These are phyloP conservation scores for Lapara coniferarum DNA, from an alignment of 2,888 invertebrate species.

Conservation along the genomic window DNA sequence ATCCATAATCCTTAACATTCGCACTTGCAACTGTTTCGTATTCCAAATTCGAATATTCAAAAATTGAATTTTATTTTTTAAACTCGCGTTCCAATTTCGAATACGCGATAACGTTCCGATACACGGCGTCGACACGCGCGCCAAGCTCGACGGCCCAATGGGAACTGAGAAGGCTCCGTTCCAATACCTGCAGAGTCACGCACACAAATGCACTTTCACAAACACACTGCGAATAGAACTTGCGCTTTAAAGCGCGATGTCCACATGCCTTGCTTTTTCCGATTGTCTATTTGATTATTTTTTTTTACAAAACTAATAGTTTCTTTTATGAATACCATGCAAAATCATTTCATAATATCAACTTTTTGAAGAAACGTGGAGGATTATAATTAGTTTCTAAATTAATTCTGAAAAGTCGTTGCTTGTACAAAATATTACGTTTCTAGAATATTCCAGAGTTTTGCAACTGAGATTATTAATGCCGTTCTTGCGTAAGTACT, in stretches of 20 bases:
- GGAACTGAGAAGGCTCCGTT: conserved; percentile 68
- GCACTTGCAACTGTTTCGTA: background rate
- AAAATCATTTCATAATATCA: too few relatives aligned
- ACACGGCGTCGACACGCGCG: conserved; percentile 40
- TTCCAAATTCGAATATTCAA: conserved; percentile 1
- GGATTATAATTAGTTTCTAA: too few relatives aligned
- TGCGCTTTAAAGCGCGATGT: conserved; percentile 71
- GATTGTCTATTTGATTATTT: conserved; percentile 46
- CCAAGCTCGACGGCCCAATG: conserved; percentile 60
- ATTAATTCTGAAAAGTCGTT: too few relatives aligned
- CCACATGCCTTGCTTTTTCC: conserved; percentile 51
- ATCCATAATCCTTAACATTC: conserved; percentile 6
- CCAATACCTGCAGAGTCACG: conserved; percentile 78
- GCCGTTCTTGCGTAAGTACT: too few relatives aligned
- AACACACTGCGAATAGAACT: conserved; percentile 63
- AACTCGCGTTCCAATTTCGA: conserved; percentile 28
- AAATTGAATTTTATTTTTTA: background rate
- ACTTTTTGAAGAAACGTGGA: too few relatives aligned
- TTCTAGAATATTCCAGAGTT: too few relatives aligned
- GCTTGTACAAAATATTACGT: too few relatives aligned
- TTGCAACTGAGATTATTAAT: too few relatives aligned
- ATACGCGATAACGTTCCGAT: conserved; percentile 29
- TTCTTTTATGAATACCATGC: too few relatives aligned
- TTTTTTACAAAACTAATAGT: too few relatives aligned
- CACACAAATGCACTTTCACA: conserved; percentile 69